Base-by-base conservation (phyloP, 2,797 vertebrate genomes). In the Epinephelus malabaricus region DNA sequence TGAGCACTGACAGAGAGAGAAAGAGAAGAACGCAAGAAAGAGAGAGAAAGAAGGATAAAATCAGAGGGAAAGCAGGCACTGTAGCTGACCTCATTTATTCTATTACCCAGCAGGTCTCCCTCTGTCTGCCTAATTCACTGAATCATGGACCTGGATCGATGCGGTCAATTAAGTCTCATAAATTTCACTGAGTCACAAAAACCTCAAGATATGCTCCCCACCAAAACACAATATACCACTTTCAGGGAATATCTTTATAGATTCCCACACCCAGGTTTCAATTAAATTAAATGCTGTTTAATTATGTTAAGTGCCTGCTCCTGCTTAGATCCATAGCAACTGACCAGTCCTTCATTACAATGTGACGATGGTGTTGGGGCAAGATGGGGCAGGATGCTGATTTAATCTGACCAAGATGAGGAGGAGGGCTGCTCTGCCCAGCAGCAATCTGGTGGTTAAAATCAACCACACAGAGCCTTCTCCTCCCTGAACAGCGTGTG, bases 61-160 rank as follows among this genome's bases (percentile, higher is more conserved):
- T 23, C 58, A 78, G 45, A 66, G 63, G 55, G 54, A 21, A 47
- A 25, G 61, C 10, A 12, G 56, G 63, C 51, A 66, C 73, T 63
- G 73, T 49, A 51, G 30, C 69, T 89, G 85, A 91, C 84, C 87
- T 89, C 59, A 79, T 90, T 85, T 76, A 77, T 75, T 84, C 54
- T 73, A 67, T 89, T 87, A 85, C 67, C 75, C 86, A 85, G 79
- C 82, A 89, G 82, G 77, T 86, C 82, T 75, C 43, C 46, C 73
- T 73, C 78, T 73, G 60, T 70, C 78, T 62, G 61, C 63, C 74
- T 64, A 64, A 69, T 17, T 21, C 81, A 71, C 78, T 87, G 79
- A 89, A 83, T 88, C 86, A 79, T 73, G 64, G 46, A 79, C 73
- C 51, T 73, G 67, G 75, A 88, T 91, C 80, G n/a, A 92, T 92